These are phyloP conservation scores for Mormyrus proboscirostris DNA, from an alignment of 2,797 vertebrate genomes.

Conservation along the genomic window DNA sequence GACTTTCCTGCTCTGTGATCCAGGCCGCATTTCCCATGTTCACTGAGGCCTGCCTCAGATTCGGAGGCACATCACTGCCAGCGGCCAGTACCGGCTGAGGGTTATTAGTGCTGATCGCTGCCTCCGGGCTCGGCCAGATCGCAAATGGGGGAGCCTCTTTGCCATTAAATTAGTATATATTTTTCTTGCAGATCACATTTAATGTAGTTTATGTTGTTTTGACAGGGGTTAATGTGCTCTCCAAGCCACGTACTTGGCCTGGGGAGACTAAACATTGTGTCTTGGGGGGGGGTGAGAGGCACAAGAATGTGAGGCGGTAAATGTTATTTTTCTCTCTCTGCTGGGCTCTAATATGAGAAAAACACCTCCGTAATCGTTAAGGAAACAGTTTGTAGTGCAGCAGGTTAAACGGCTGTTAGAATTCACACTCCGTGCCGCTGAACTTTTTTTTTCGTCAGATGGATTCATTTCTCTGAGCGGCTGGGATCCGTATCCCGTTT, in stretches of 20 bases:
- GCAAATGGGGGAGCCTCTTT: constrained; percentile 30
- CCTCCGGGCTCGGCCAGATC: constrained; percentile 37
- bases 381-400: constrained; percentile 43
- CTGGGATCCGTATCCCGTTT: not conserved
- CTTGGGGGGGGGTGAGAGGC: constrained; percentile 42
- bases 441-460: constrained; percentile 25
- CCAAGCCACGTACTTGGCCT: constrained; percentile 27
- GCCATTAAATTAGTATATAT: constrained; percentile 45
- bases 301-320: constrained; percentile 29
- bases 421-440: constrained; percentile 34
- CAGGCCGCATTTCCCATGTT: constrained; percentile 30
- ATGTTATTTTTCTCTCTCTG: constrained; percentile 49
- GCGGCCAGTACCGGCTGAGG: constrained; percentile 6
- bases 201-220: constrained; percentile 40
- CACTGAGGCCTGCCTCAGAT: constrained; percentile 22
- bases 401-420: constrained; percentile 39
- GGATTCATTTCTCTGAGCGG: not conserved
- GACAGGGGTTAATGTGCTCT: constrained; percentile 33
- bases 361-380: constrained; percentile 49
- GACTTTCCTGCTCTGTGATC: constrained; percentile 21
- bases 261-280: constrained; percentile 45
- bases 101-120: constrained; percentile 40
- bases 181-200: constrained; percentile 38
- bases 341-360: constrained; percentile 41
- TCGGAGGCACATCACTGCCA: constrained; percentile 25